These are phyloP conservation scores for Empidonax traillii DNA, from an alignment of 2,113 vertebrate genomes.

Conservation along the genomic window DNA sequence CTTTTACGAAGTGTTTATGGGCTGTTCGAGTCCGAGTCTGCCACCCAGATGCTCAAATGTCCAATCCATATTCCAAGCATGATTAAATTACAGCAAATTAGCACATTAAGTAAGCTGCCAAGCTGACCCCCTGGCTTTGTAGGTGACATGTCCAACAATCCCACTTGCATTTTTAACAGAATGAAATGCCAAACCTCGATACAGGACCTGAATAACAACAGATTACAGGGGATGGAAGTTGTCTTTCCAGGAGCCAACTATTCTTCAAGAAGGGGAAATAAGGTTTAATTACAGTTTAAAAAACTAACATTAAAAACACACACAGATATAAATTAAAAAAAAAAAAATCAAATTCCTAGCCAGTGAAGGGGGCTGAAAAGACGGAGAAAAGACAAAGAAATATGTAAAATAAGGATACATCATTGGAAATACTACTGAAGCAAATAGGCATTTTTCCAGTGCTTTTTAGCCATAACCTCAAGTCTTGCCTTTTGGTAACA, in stretches of 20 bases:
- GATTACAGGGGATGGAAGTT: neutral
- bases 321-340: neutral
- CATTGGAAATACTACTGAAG: neutral
- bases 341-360: neutral
- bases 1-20: neutral
- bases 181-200: neutral
- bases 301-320: neutral
- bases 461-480: neutral
- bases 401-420: neutral
- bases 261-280: neutral
- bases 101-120: constrained; percentile 26
- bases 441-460: neutral
- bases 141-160: constrained; percentile 46
- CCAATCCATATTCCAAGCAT: constrained; percentile 21
- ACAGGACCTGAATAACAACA: constrained; percentile 20
- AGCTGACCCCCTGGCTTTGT: constrained; percentile 21
- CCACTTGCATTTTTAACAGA: constrained; percentile 51
- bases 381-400: neutral
- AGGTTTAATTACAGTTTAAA: neutral
- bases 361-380: neutral
- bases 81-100: constrained; percentile 65
- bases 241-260: neutral
- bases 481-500: neutral
- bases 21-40: neutral
- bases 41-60: neutral